Conservation (phyloP, 2,888 invertebrate genomes). For the Chymomyza fuscimana region DNA sequence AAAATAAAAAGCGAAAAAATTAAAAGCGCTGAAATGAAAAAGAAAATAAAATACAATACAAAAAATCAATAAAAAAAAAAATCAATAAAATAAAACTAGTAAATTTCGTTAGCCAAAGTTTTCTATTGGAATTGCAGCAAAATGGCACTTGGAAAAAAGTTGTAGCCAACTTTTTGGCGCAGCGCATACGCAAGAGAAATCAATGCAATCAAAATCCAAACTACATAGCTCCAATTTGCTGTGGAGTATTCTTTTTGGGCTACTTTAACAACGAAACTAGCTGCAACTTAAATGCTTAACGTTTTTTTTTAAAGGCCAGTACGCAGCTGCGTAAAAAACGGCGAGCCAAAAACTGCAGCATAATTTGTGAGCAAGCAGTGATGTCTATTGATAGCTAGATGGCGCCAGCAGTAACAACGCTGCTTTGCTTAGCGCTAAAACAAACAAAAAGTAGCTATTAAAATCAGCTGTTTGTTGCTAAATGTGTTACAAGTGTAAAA, state of each 20-base stretch:
- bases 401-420: no score
- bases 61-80: neutral
- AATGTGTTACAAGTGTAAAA: no score
- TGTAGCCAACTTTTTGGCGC: neutral
- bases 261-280: no score
- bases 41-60: neutral
- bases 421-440: no score
- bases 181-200: neutral
- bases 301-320: no score
- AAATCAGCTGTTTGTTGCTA: no score
- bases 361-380: no score
- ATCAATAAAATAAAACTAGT: neutral
- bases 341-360: no score
- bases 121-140: neutral
- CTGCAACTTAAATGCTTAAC: neutral
- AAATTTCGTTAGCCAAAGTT: neutral
- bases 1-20: neutral
- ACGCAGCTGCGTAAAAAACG: no score
- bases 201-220: neutral
- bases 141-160: neutral
- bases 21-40: neutral
- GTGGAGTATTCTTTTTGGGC: neutral
- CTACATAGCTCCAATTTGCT: neutral
- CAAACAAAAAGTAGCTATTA: no score
- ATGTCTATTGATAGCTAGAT: no score